phyloP scores from a whole-genome alignment of 2,888 invertebrate genomes.

The Drosophila maculinotata region DNA sequence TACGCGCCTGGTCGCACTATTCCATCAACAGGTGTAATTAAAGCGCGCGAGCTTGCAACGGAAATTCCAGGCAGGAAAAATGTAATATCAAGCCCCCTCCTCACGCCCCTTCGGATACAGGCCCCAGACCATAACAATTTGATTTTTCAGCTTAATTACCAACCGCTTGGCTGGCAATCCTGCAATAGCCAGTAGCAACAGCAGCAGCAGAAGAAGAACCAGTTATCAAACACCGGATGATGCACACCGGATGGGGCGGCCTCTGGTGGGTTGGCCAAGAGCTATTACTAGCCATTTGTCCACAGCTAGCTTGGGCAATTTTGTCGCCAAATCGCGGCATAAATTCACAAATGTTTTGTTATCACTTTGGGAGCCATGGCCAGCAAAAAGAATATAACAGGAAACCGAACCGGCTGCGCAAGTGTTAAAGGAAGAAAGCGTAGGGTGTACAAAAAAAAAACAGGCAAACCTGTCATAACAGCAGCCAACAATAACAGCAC shows the following conservation, averaged over 20 bases:
- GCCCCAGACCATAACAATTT: slow-evolving; percentile 68
- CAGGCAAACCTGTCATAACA: slow-evolving; percentile 32
- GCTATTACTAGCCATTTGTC: slow-evolving; percentile 25
- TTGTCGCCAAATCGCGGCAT: slow-evolving; percentile 56
- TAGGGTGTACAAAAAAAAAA: slow-evolving; percentile 35
- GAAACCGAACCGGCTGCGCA: slow-evolving; percentile 83
- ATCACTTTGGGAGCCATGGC: slow-evolving; percentile 58
- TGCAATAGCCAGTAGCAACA: slow-evolving; percentile 41
- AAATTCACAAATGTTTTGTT: slow-evolving; percentile 61
- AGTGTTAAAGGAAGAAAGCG: slow-evolving; percentile 44
- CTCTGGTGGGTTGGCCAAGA: slow-evolving; percentile 44
- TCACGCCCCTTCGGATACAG: slow-evolving; percentile 4
- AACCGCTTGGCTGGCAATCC: slow-evolving; percentile 57
- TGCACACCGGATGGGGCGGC: slow-evolving; percentile 74
- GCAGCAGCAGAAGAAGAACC: slow-evolving; percentile 48
- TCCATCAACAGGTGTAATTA: slow-evolving; percentile 73
- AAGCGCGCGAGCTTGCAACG: slow-evolving; percentile 61
- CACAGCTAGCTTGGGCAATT: slow-evolving; percentile 22
- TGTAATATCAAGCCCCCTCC: slow-evolving; percentile 42
- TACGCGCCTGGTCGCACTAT: slow-evolving; percentile 62
- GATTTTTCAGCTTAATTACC: slow-evolving; percentile 72
- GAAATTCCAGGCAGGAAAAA: slow-evolving; percentile 80
- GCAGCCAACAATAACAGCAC: slow-evolving; percentile 23
- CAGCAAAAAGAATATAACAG: slow-evolving; percentile 62
- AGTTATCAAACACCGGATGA: slow-evolving; percentile 73